Percentiles rank a stretch among this genome's conserved stretches.
Conservation (phyloP, 2,888 invertebrate species). For the Aleiodes leptofemur region DNA sequence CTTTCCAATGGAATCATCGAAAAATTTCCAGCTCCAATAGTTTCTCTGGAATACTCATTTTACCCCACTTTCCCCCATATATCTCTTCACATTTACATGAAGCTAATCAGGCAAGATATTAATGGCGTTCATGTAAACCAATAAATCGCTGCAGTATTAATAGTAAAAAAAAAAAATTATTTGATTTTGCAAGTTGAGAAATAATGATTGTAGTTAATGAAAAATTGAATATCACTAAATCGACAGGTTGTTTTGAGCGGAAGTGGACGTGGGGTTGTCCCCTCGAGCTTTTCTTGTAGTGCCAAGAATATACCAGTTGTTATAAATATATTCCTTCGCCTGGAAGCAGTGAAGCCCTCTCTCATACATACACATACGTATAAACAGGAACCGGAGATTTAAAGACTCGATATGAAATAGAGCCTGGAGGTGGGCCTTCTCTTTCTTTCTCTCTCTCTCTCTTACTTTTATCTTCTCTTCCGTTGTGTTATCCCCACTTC, state of each 20-base stretch:
- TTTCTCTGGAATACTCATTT: too few relatives aligned
- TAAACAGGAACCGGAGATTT: conserved; percentile 62
- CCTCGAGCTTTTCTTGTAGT: conserved; percentile 32
- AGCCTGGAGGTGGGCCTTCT: conserved; percentile 52
- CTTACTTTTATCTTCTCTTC: conserved; percentile 27
- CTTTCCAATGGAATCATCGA: too few relatives aligned
- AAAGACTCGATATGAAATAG: conserved; percentile 67
- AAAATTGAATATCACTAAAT: conserved; percentile 18
- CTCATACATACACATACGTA: conserved; percentile 40
- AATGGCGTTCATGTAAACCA: too few relatives aligned
- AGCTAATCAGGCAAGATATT: too few relatives aligned
- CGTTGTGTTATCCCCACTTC: conserved; percentile 7
- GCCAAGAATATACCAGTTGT: conserved; percentile 39
- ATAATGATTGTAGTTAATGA: conserved; percentile 1
- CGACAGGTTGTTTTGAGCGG: conserved; percentile 38
- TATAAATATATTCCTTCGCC: conserved; percentile 36
- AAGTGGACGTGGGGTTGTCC: conserved; percentile 35
- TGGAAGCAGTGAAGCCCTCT: conserved; percentile 38
- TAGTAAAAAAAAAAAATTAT: too few relatives aligned
- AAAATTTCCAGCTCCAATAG: too few relatives aligned
- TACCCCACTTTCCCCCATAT: too few relatives aligned
- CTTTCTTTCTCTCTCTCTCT: conserved; percentile 15
- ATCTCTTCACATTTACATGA: too few relatives aligned
- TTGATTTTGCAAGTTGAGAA: too few relatives aligned
- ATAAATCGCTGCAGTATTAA: too few relatives aligned